phyloP scores from a whole-genome alignment of 2,888 invertebrate species.

The Folsomia manolachei region DNA sequence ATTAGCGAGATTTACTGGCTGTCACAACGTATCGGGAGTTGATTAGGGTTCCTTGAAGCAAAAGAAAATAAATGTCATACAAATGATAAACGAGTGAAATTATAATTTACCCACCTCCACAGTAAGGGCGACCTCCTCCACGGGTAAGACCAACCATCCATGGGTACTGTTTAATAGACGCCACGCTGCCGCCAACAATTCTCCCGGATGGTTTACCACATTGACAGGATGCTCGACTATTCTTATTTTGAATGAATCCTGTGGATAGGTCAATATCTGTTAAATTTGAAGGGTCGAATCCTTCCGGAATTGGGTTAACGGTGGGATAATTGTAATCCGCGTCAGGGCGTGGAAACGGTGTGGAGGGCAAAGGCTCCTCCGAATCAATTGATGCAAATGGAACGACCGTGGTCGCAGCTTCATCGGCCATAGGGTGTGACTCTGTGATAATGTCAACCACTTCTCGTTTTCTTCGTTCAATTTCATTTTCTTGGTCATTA shows the following conservation, averaged over 20 bases:
- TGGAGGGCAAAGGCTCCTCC: constrained; percentile 29
- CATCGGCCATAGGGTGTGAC: background rate
- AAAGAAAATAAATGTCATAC: background rate
- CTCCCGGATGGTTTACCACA: constrained; percentile 32
- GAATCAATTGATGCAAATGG: background rate
- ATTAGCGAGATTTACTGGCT: constrained; percentile 27
- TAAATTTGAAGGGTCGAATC: constrained; percentile 25
- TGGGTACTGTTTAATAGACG: constrained; percentile 36
- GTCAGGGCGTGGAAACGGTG: constrained; percentile 36
- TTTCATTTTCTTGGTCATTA: constrained; percentile 39
- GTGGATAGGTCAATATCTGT: constrained; percentile 31
- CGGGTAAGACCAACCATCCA: constrained; percentile 44
- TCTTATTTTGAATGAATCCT: constrained; percentile 22
- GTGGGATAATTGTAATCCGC: constrained; percentile 20
- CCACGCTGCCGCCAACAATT: constrained; percentile 43
- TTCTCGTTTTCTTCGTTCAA: constrained; percentile 31
- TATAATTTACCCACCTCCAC: constrained; percentile 20
- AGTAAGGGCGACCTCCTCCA: constrained; percentile 37
- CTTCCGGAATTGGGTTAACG: constrained; percentile 26
- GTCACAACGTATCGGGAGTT: constrained; percentile 41
- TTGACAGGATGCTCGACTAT: constrained; percentile 36
- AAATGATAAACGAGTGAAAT: too few relatives aligned
- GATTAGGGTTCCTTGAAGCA: constrained; percentile 31
- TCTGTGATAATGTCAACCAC: constrained; percentile 14
- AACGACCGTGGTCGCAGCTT: background rate